Percentiles rank a stretch among this genome's conserved stretches.
Conservation (phyloP, 2,797 vertebrate genomes). For the Podargus strigoides region DNA sequence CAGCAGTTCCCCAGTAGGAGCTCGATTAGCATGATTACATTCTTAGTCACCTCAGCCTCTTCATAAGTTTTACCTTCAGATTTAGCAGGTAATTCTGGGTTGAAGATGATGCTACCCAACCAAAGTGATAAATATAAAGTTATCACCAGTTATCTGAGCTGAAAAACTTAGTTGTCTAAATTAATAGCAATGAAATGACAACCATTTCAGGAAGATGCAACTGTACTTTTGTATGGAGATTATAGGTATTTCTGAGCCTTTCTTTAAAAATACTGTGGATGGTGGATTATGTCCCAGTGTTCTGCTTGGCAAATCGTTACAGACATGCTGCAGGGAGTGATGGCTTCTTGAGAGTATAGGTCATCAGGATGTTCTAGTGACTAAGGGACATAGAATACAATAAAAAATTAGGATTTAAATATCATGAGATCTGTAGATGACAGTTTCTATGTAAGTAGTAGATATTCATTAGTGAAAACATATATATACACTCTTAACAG, state of each 20-base stretch:
- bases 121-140: background rate
- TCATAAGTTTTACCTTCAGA: background rate
- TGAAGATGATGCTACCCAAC: background rate
- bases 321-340: fast-evolving
- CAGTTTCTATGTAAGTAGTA: background rate
- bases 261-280: background rate
- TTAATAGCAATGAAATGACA: background rate
- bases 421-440: background rate
- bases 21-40: fast-evolving
- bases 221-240: background rate
- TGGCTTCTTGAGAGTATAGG: background rate
- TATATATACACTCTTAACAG: background rate
- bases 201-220: fast-evolving
- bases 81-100: background rate
- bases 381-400: background rate
- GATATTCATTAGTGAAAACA: background rate
- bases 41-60: background rate
- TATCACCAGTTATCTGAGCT: background rate
- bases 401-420: background rate
- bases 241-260: background rate
- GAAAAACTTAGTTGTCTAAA: background rate
- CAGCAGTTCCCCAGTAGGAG: background rate
- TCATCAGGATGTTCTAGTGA: background rate
- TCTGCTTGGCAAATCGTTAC: background rate
- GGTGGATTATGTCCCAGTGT: background rate